phyloP scores from a whole-genome alignment of 2,113 vertebrate species.

The Leptobrachium ailaonicum region DNA sequence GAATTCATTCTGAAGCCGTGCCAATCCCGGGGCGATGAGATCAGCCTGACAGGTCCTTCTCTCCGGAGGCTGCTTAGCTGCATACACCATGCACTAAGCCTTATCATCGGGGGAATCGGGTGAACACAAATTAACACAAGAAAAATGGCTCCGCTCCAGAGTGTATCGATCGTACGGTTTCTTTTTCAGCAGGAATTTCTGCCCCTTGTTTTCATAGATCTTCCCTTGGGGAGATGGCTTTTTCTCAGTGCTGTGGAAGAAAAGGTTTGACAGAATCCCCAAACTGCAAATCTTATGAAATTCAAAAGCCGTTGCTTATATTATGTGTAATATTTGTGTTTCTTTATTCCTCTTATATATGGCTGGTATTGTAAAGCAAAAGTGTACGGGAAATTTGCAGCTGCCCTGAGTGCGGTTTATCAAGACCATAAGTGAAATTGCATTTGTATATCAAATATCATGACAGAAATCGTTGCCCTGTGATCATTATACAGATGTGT shows the following conservation, averaged over 20 bases:
- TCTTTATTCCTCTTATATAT: background rate
- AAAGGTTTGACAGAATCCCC: constrained; percentile 27
- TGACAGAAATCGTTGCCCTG: background rate
- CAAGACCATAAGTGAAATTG: background rate
- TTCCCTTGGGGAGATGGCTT: constrained; percentile 35
- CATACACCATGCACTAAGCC: constrained; percentile 36
- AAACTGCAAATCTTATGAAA: background rate
- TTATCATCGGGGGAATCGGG: constrained; percentile 44
- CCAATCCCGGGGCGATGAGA: constrained; percentile 45
- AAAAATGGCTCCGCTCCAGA: constrained; percentile 46
- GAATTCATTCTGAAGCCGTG: constrained; percentile 45
- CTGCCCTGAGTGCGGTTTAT: background rate
- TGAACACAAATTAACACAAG: constrained; percentile 51
- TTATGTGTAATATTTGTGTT: no score
- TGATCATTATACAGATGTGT: background rate
- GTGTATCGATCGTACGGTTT: constrained; percentile 45
- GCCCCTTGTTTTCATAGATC: constrained; percentile 35
- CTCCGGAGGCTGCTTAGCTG: constrained; percentile 45
- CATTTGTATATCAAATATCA: background rate
- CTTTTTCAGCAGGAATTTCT: constrained; percentile 47
- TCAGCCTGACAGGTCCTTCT: constrained; percentile 43
- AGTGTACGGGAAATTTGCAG: constrained; percentile 1
- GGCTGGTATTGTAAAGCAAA: constrained; percentile 9
- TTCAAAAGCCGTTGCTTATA: constrained; percentile 5
- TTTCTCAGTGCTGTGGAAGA: constrained; percentile 35